These are phyloP conservation scores for Eupelmus urozonus DNA, from an alignment of 2,888 invertebrate species.

Conservation along the genomic window DNA sequence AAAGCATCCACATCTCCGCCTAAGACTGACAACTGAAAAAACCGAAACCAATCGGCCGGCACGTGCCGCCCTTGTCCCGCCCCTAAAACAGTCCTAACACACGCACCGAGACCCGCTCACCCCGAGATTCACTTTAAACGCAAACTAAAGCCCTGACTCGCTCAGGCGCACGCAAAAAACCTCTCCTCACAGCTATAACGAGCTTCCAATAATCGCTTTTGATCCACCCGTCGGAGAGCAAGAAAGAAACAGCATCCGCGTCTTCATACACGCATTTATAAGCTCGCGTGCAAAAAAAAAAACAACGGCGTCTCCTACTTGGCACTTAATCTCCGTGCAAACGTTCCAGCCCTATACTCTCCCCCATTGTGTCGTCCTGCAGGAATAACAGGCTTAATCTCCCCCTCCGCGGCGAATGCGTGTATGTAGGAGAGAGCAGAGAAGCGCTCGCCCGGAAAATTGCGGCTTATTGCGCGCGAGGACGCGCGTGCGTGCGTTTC, in stretches of 20 bases:
- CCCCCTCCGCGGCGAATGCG: neutral
- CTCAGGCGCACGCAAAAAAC: no score
- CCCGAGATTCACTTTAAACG: neutral
- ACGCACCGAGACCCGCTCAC: neutral
- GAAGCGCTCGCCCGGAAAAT: slow-evolving; percentile 57
- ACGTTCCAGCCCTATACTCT: slow-evolving; percentile 21
- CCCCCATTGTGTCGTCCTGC: slow-evolving; percentile 50
- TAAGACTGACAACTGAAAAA: slow-evolving; percentile 10
- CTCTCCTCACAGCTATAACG: slow-evolving; percentile 26
- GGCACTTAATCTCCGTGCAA: slow-evolving; percentile 41
- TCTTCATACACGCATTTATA: neutral
- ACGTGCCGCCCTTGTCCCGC: slow-evolving; percentile 8
- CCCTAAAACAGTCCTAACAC: neutral
- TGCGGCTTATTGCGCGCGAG: slow-evolving; percentile 58
- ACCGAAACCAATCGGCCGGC: neutral
- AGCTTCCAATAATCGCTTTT: slow-evolving; percentile 43
- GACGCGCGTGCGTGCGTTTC: no score
- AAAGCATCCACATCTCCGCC: neutral
- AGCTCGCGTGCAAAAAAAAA: neutral
- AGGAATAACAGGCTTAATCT: slow-evolving; percentile 59
- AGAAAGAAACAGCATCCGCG: neutral
- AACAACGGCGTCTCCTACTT: slow-evolving; percentile 1
- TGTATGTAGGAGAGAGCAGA: neutral
- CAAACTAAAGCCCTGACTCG: neutral
- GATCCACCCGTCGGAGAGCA: neutral